Conservation (phyloP, 2,113 vertebrate genomes). For the Scartelaos histophorus region DNA sequence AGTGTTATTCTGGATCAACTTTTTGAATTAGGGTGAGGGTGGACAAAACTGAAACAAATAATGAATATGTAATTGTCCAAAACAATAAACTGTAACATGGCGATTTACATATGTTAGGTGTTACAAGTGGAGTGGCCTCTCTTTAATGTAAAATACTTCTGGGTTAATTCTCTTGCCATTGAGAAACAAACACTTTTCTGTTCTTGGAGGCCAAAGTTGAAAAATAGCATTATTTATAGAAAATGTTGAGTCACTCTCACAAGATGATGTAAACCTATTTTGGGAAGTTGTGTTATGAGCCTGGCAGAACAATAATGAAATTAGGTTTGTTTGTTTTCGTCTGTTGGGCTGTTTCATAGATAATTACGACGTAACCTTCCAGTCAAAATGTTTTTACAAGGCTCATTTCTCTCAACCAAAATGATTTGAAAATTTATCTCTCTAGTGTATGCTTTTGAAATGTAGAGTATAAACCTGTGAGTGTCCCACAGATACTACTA, state of each 20-base stretch:
- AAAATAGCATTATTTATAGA: no score
- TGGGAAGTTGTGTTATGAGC: not conserved
- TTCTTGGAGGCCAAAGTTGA: not conserved
- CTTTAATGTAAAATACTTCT: no score
- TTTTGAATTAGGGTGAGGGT: no score
- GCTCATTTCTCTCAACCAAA: conserved; percentile 8
- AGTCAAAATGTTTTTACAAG: conserved; percentile 8
- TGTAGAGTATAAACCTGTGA: not conserved
- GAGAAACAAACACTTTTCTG: no score
- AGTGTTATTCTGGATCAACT: no score
- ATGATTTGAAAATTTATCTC: not conserved
- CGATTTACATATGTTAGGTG: no score
- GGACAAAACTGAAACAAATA: no score
- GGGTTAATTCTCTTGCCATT: no score
- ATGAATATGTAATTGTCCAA: no score
- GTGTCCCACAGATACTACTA: not conserved
- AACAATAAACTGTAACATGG: no score
- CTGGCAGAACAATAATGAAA: not conserved
- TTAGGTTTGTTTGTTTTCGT: not conserved
- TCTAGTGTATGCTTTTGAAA: not conserved
- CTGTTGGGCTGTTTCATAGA: not conserved
- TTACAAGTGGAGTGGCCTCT: no score
- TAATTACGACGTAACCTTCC: not conserved
- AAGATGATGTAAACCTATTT: not conserved
- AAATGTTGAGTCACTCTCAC: not conserved